Evolutionary conservation across 1,140 invertebrate genomes (phyloP), one percentile per base, ranked within the genome.

Genomic region (Archivesica marissinica): DNA sequence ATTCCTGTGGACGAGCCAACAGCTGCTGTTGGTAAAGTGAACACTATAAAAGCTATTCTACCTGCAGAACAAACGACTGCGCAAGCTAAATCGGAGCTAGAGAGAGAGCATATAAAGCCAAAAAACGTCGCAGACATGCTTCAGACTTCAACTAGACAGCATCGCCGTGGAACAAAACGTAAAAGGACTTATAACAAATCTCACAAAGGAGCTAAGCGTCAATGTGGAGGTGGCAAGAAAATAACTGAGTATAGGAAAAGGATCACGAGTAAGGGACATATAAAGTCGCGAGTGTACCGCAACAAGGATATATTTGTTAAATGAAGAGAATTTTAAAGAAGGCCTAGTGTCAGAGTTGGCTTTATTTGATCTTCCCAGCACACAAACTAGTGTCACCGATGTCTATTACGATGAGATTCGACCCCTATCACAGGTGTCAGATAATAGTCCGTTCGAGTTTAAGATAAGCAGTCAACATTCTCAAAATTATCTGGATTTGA

Each of bases 401-500:
- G 44, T 87, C 13, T 83, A 72, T 38, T 82, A 59, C 56, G 59
- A 81, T 54, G 86, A 87, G 76, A 59, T 76, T 28, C 39, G 76
- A 70, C 68, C 86, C 7, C 74, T 80, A 25, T 85, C 82, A 0
- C 76, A 87, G 44, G 28, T 85, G 11, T 64, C 77, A 17, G 82
- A 59, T 3, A 61, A n/a, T n/a, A 54, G 66, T 44, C 86, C 86
- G 1, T 80, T 81, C 9, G 76, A 81, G 74, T 85, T 87, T 77
- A 54, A 64, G 6, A 85, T 85, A 13, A 75, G 72, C 52, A 66
- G 79, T 0, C 77, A 79, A 41, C 64, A 68, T 61, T 79, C 77
- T 0, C 44, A 50, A 44, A 23, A 79, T 33, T 79, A 79, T 79
- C 61, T 79, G 2, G 77, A 79, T 13, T 52, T 79, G 61, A 79